phyloP scores from a whole-genome alignment of 2,888 invertebrate genomes.

The Synergus umbraculus region DNA sequence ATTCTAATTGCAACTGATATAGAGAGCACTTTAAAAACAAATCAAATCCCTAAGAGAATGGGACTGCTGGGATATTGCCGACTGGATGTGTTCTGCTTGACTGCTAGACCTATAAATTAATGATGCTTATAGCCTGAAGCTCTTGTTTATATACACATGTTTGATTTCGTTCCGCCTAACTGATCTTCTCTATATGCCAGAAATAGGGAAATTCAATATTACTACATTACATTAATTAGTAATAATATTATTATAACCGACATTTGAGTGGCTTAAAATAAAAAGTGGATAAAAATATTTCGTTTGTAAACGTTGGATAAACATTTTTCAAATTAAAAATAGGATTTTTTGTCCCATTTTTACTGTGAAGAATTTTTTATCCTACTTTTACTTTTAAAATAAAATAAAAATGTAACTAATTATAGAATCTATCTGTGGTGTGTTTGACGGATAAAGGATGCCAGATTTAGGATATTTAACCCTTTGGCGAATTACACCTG shows the following conservation, averaged over 20 bases:
- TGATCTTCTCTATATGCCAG: neutral
- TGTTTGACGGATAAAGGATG: neutral
- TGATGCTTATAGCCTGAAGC: slow-evolving; percentile 8
- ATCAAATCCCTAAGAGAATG: slow-evolving; percentile 3
- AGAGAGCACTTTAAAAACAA: neutral
- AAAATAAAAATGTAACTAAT: no score
- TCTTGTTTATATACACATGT: slow-evolving; percentile 2
- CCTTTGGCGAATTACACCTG: neutral
- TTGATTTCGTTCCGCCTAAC: neutral
- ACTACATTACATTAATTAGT: neutral
- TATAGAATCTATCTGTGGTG: neutral
- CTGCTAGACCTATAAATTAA: slow-evolving; percentile 9
- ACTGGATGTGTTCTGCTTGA: slow-evolving; percentile 1
- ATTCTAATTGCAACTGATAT: neutral
- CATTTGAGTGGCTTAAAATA: neutral
- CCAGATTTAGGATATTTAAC: neutral
- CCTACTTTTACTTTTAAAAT: no score
- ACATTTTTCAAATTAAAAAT: no score
- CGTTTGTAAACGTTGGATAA: no score
- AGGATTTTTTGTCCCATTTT: no score
- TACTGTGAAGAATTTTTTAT: no score
- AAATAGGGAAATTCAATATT: neutral
- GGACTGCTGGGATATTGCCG: neutral
- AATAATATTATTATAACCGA: neutral
- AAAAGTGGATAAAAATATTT: no score